Evolutionary conservation across 2,113 vertebrate species (phyloP).

Genomic region (Ploceus nigricollis): DNA sequence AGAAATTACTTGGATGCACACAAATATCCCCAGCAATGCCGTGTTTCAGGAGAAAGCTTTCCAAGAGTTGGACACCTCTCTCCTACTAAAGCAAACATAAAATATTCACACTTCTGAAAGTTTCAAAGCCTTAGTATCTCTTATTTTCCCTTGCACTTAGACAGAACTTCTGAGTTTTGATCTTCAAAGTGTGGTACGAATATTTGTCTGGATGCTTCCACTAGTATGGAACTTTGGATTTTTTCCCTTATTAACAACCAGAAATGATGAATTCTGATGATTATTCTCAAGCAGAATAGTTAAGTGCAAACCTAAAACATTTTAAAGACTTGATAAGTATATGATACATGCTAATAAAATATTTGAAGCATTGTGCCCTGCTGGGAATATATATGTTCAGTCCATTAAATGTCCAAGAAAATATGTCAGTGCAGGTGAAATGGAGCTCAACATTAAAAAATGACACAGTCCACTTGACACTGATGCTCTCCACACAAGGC

Average conservation of each 20-base stretch:
- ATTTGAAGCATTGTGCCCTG: not conserved
- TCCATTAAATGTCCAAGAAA: not conserved
- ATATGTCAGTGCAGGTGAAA: not conserved
- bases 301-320: not conserved
- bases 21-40: not conserved
- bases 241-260: not conserved
- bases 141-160: not conserved
- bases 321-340: not conserved
- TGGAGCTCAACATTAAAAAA: not conserved
- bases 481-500: fast-evolving
- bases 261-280: not conserved
- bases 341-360: not conserved
- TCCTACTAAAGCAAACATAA: not conserved
- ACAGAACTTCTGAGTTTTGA: not conserved
- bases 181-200: not conserved
- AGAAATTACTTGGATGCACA: not conserved
- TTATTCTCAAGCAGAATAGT: not conserved
- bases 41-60: not conserved
- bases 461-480: not conserved
- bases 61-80: not conserved
- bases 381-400: not conserved
- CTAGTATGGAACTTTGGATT: not conserved
- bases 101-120: not conserved
- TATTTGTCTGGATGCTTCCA: not conserved
- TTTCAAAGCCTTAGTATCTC: not conserved